Percentiles rank a stretch among this genome's conserved stretches.
Conservation (phyloP, 2,113 vertebrate species). For the Addax nasomaculatus region DNA sequence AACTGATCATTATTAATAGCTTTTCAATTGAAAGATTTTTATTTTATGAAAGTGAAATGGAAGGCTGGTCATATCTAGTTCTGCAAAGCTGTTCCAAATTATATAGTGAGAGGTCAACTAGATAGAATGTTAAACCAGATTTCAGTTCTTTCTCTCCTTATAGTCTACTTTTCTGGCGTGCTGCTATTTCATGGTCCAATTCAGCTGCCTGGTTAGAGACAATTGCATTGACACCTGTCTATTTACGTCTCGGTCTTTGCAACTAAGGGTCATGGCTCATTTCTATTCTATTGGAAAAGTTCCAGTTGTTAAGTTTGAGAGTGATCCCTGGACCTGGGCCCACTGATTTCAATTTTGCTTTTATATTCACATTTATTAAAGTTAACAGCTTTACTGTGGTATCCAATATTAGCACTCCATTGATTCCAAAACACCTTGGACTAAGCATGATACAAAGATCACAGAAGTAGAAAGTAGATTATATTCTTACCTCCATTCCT, state of each 20-base stretch:
- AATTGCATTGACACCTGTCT: neutral
- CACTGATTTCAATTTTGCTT: neutral
- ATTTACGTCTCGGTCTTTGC: neutral
- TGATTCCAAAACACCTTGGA: neutral
- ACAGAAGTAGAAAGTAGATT: neutral
- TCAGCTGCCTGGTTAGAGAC: neutral
- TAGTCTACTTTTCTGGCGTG: neutral
- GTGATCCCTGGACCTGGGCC: neutral
- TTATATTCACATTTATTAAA: neutral
- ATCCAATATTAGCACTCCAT: neutral
- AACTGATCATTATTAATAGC: conserved; percentile 17
- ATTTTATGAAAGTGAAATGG: conserved; percentile 29
- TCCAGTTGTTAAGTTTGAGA: neutral
- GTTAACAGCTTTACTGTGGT: neutral
- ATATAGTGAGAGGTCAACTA: neutral
- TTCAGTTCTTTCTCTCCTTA: neutral
- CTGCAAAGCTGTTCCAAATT: neutral
- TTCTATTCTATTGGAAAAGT: neutral
- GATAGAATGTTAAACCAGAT: neutral
- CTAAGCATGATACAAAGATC: neutral
- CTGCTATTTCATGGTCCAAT: neutral
- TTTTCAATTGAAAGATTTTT: conserved; percentile 40
- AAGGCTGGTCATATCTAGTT: neutral
- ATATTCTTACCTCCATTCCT: neutral
- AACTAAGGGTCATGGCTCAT: neutral